Evolutionary conservation across 2,113 vertebrate species (phyloP).

Genomic region (Strigops habroptila): DNA sequence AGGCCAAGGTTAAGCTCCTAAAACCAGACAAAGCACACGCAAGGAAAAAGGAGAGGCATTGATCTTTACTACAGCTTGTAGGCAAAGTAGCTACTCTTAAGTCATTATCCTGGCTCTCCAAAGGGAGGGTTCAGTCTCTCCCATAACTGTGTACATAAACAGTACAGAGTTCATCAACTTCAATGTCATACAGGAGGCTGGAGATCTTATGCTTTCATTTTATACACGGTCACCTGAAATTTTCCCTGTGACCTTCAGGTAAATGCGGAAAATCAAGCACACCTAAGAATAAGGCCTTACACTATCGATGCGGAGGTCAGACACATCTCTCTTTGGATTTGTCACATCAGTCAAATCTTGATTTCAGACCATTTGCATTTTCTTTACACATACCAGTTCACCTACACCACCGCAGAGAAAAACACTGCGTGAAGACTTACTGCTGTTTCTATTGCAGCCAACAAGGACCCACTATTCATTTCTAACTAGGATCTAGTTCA

Average conservation of each 20-base stretch:
- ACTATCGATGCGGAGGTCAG: not conserved
- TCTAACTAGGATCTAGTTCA: not conserved
- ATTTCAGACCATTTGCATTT: not conserved
- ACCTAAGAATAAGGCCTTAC: not conserved
- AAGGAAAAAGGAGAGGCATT: not conserved
- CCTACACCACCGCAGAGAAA: not conserved
- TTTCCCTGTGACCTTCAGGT: not conserved
- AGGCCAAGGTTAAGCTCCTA: slow-evolving; percentile 23
- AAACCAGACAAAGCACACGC: not conserved
- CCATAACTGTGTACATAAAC: not conserved
- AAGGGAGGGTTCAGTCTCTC: not conserved
- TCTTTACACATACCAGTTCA: not conserved
- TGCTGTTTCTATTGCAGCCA: not conserved
- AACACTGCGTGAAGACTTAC: not conserved
- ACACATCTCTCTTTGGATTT: not conserved
- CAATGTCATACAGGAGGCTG: not conserved
- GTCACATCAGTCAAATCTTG: not conserved
- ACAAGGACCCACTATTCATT: not conserved
- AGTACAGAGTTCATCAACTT: not conserved
- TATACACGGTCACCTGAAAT: not conserved
- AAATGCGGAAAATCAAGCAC: not conserved
- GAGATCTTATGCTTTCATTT: rapidly evolving
- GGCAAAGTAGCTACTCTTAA: not conserved
- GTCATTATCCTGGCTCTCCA: not conserved
- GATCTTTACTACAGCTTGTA: not conserved